A percentile compares a stretch with the other conserved stretches of the same genome.
phyloP scores from a whole-genome alignment of 2,888 invertebrate genomes.

The Sepioteuthis lessoniana region DNA sequence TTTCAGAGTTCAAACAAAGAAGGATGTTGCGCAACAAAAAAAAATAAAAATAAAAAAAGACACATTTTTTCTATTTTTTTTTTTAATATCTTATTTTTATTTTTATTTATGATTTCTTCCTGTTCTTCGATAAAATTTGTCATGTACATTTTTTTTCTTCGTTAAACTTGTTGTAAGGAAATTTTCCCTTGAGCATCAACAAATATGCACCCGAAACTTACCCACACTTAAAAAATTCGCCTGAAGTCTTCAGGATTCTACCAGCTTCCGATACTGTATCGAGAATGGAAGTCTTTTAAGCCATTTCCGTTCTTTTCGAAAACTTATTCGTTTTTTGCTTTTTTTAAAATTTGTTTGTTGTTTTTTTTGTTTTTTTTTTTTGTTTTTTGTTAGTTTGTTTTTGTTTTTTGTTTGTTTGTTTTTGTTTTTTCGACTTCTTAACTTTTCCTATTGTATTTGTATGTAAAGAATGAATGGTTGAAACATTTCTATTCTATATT shows the following conservation, averaged over 20 bases:
- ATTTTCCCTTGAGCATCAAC: neutral
- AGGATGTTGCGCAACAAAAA: neutral
- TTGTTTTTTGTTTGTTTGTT: too few species aligned
- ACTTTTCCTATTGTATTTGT: too few species aligned
- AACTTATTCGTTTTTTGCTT: neutral
- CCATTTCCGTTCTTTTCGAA: neutral
- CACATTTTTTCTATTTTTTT: too few species aligned
- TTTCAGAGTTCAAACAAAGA: neutral
- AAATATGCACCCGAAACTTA: slow-evolving; percentile 2
- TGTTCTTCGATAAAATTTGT: neutral
- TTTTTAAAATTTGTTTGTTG: neutral
- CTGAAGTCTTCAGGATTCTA: neutral
- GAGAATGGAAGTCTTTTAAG: neutral
- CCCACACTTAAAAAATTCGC: neutral
- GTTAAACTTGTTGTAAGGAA: neutral
- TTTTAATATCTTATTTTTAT: neutral
- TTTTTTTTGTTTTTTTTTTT: too few species aligned
- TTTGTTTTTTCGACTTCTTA: too few species aligned
- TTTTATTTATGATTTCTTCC: neutral
- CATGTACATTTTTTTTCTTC: neutral
- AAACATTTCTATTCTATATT: too few species aligned
- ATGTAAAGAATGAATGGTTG: too few species aligned
- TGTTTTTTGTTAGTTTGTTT: too few species aligned
- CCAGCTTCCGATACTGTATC: neutral
- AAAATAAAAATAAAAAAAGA: too few species aligned